Percentiles rank a stretch among this genome's conserved stretches.
Evolutionary conservation across 2,888 invertebrate genomes (phyloP).

Genomic region (Hylaea fasciaria): DNA sequence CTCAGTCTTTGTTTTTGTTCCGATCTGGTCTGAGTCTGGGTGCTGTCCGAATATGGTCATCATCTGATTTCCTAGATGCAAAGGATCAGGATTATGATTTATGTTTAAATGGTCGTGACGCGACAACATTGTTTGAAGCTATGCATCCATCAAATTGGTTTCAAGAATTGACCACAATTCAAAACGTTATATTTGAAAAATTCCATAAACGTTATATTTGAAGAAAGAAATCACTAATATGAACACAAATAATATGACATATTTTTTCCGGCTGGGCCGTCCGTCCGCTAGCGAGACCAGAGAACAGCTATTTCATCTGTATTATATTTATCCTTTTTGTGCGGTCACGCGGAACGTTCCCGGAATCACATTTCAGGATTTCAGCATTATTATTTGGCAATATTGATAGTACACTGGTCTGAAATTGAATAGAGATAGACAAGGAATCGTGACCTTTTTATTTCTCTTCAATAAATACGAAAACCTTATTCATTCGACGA

Average conservation of each 20-base stretch:
- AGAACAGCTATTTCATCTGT: conserved; percentile 31
- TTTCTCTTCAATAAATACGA: conserved; percentile 18
- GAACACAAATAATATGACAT: conserved; percentile 1
- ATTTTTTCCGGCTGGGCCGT: conserved; percentile 3
- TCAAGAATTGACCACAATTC: background rate
- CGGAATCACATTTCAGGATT: conserved; percentile 29
- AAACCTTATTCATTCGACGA: conserved; percentile 10
- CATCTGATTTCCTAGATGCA: too few relatives aligned
- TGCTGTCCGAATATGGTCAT: too few relatives aligned
- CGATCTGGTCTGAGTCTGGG: too few relatives aligned
- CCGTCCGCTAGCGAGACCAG: conserved; percentile 10
- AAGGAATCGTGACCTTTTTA: conserved; percentile 26
- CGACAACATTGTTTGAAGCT: too few relatives aligned
- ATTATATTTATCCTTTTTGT: conserved; percentile 30
- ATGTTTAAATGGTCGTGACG: too few relatives aligned
- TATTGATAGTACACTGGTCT: conserved; percentile 18
- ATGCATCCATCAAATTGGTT: background rate
- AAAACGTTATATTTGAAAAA: too few relatives aligned
- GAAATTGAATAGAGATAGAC: conserved; percentile 29
- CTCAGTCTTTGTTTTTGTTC: too few relatives aligned
- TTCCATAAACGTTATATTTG: too few relatives aligned
- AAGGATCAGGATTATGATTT: too few relatives aligned
- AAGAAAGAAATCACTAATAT: background rate
- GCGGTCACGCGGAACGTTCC: conserved; percentile 22
- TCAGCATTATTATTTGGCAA: conserved; percentile 29